A percentile compares a stretch with the other conserved stretches of the same genome.
Conservation (phyloP, 1,140 invertebrate species). For the Gonioctena quinquepunctata region DNA sequence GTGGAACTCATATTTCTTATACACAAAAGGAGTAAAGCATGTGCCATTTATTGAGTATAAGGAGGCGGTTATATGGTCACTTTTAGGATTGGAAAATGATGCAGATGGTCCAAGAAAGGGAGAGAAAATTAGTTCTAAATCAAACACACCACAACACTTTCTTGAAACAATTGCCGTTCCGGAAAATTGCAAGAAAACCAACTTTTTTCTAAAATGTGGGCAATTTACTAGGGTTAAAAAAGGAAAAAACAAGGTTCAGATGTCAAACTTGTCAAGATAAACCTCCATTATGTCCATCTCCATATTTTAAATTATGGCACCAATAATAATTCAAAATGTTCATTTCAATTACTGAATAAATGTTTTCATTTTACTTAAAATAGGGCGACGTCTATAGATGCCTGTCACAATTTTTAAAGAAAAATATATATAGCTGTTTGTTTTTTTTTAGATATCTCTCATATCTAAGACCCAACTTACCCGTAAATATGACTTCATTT, state of each 20-base stretch:
- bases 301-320: background rate
- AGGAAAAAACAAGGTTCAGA: conserved; percentile 5
- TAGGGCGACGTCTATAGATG: background rate
- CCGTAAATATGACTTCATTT: background rate
- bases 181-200: conserved; percentile 2
- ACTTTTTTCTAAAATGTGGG: conserved; percentile 4
- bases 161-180: conserved; percentile 3
- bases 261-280: conserved; percentile 15
- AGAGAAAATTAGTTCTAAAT: background rate
- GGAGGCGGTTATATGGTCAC: background rate
- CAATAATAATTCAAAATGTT: background rate
- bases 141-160: background rate
- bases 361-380: background rate
- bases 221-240: background rate
- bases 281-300: conserved; percentile 1
- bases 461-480: background rate
- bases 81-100: conserved; percentile 1
- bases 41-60: background rate
- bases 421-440: background rate
- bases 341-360: background rate
- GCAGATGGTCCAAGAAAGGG: conserved; percentile 3
- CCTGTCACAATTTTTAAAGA: background rate
- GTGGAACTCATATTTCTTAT: conserved; percentile 12
- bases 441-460: background rate
- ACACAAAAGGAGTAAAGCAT: background rate